Conservation (phyloP, 2,113 vertebrate genomes). For the Danionella cerebrum region DNA sequence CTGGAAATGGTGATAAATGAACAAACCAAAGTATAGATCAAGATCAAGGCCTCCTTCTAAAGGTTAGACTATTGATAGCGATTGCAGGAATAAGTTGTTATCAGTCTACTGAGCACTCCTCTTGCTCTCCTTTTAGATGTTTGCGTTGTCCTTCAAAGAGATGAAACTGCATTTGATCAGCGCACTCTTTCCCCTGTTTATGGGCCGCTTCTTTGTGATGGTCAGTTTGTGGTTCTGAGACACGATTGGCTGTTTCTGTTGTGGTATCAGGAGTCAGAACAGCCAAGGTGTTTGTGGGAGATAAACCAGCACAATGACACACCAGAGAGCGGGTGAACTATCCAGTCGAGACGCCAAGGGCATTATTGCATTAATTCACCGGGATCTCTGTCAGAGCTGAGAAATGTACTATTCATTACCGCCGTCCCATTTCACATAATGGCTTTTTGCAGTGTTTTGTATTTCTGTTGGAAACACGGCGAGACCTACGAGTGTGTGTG, state of each 20-base stretch:
- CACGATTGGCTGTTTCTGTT: no score
- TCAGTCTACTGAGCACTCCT: not conserved
- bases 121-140: slow-evolving; percentile 27
- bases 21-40: not conserved
- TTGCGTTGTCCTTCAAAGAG: not conserved
- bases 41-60: not conserved
- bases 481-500: not conserved
- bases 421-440: slow-evolving; percentile 3
- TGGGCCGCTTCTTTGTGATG: slow-evolving; percentile 74
- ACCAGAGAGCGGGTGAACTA: slow-evolving; percentile 30
- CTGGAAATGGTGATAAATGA: not conserved
- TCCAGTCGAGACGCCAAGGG: slow-evolving; percentile 7
- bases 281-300: slow-evolving; percentile 69
- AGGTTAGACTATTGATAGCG: not conserved
- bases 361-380: slow-evolving; percentile 40
- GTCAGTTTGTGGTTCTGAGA: slow-evolving; percentile 70
- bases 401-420: slow-evolving; percentile 20
- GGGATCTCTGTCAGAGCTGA: slow-evolving; percentile 13
- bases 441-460: slow-evolving; percentile 6
- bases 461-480: slow-evolving; percentile 6
- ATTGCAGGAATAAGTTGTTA: not conserved
- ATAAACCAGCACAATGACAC: slow-evolving; percentile 55
- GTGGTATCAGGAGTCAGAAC: no score
- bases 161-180: slow-evolving; percentile 27
- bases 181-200: slow-evolving; percentile 35